A percentile compares a stretch with the other conserved stretches of the same genome.
phyloP scores from a whole-genome alignment of 1,140 invertebrate genomes.

The Aplysia californica region DNA sequence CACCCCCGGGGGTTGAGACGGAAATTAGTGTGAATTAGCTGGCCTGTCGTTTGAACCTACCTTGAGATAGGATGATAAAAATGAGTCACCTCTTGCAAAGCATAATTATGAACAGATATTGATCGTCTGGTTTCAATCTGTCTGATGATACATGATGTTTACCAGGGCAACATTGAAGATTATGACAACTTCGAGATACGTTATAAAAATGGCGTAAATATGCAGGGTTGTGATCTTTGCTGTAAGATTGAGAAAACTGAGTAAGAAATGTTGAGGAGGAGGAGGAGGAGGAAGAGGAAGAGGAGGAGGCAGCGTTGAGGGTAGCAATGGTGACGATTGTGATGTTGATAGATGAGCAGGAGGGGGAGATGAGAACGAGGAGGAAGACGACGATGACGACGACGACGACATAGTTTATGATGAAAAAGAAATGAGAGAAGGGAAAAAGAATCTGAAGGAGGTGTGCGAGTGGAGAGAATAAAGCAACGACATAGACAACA shows the following conservation, averaged over 20 bases:
- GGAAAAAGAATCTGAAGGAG: not conserved
- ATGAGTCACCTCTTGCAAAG: not conserved
- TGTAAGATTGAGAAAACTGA: no score
- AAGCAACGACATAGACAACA: no score
- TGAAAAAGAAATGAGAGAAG: not conserved
- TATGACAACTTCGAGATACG: not conserved
- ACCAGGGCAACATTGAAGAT: not conserved
- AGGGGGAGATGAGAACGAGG: not conserved
- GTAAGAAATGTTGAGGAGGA: not conserved
- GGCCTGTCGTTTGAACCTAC: no score
- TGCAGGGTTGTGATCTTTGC: not conserved
- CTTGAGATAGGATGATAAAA: no score
- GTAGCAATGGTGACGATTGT: not conserved
- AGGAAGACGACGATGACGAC: not conserved
- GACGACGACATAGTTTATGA: not conserved
- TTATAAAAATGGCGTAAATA: not conserved
- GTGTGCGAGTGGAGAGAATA: not conserved
- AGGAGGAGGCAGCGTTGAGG: not conserved
- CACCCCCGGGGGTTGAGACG: no score
- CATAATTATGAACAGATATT: not conserved
- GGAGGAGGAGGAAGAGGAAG: not conserved
- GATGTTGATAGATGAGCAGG: not conserved
- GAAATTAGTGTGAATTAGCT: no score
- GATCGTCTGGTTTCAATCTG: not conserved
- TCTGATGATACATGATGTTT: not conserved